Conservation (phyloP, 2,797 vertebrate species). For the Scolopax bukidnonensis region DNA sequence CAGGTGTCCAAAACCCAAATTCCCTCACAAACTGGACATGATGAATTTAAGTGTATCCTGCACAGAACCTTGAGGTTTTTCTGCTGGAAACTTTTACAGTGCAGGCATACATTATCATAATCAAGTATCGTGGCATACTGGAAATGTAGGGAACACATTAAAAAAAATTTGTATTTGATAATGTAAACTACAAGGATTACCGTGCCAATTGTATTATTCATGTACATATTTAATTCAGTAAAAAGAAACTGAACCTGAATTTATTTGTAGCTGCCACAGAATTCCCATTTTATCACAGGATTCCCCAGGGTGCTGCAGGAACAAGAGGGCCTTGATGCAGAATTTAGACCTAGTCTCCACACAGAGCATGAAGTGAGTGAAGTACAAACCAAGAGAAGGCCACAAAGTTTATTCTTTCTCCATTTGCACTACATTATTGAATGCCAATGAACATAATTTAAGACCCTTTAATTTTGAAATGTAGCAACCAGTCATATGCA, state of each 20-base stretch:
- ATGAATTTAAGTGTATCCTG: background rate
- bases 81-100: background rate
- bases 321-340: constrained; percentile 39
- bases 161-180: constrained; percentile 1
- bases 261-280: constrained; percentile 41
- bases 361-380: fast-evolving
- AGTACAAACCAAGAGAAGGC: background rate
- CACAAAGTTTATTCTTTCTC: background rate
- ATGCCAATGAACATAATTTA: background rate
- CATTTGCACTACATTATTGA: background rate
- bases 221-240: constrained; percentile 60
- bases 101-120: background rate
- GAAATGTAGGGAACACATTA: background rate
- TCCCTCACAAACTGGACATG: background rate
- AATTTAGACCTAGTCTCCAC: constrained; percentile 16
- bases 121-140: background rate
- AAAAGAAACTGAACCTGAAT: constrained; percentile 45
- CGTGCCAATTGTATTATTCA: constrained; percentile 50
- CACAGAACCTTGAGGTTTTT: background rate
- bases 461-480: background rate
- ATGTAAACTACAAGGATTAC: constrained; percentile 10
- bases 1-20: background rate
- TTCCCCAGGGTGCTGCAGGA: constrained; percentile 7
- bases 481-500: background rate
- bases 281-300: constrained; percentile 26